Evolutionary conservation across 2,888 invertebrate genomes (phyloP), one percentile per base, ranked within the genome.

Genomic region (Pegoplata infirma): DNA sequence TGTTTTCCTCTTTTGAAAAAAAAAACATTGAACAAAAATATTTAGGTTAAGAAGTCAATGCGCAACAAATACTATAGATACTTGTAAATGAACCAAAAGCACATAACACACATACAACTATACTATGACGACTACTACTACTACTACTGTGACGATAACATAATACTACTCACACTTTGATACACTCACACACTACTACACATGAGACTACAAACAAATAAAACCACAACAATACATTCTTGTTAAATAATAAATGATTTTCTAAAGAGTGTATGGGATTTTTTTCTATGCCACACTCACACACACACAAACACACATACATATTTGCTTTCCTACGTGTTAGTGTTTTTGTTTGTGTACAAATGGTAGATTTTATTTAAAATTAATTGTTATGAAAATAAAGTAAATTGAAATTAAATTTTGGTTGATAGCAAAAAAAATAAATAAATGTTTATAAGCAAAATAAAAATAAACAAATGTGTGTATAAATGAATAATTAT

Each of bases 31-130:
- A 75, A 71, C 61, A 61, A 61, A 75, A 66, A 66, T 79, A 79
- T 79, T 79, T 75, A 55, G 78, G 78, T 79, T 79, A 79, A 75
- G 78, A 79, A 79, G 78, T 75, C 78, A 79, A 79, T 75, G 75
- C 66, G 78, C 78, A 79, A 79, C 78, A 79, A 74, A 78, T 78
- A 69, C 66, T 61, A 64, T 25, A 68, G 17, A 67, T 67, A 61
- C 61, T 68, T 68, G 75, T 68, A 75, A 75, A 68, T 75, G 61
- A 75, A 75, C 74, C 53, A n/a, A n/a, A n/a, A n/a, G n/a, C n/a
- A n/a, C n/a, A 55, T 61, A 23, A 59, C 46, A 40, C 68, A 58
- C 8, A 17, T 40, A 40, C 36, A 40, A 40, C 36, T 40, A 5
- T 40, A 40, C n/a, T 40, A 40, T n/a, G 12, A 44, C 32, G 8